Base-by-base conservation (phyloP, 1,140 invertebrate species). In the Melitaea cinxia region DNA sequence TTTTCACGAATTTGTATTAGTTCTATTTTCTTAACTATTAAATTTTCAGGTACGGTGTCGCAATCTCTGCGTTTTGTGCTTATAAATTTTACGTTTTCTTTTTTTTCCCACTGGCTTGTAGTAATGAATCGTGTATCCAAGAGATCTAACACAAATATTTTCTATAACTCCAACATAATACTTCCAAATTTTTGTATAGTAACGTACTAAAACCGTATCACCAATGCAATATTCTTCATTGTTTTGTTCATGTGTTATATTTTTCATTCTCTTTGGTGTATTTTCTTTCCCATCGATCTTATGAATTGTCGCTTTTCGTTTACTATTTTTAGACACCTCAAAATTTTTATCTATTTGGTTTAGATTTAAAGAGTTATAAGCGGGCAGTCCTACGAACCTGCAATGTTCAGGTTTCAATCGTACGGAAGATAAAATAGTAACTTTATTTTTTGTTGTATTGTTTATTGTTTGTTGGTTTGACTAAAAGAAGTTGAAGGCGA, bases 11-110 rank as follows among this genome's bases (percentile, higher is more conserved):
- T 58, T 6, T 58, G 56, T 7, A 58, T 14, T 15, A 58, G 28
- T 58, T 23, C 21, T 58, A 58, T 58, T 24, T 26, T 24, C 15
- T 58, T 58, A 28, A 58, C 56, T 39, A 57, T 37, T 37, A 58
- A 47, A 19, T 58, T 58, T 23, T 58, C 56, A 4, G 56, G 56
- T 45, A 58, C 56, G 14, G 15, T 17, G 47, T 58, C 56, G 15
- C 30, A 23, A 47, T 58, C 56, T 30, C 47, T 58, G 33, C 15
- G 15, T n/a, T 58, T 58, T 4, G 56, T 39, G 33, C 45, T 30
- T 30, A 58, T 17, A 58, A 58, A 58, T 24, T 57, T 24, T 14
- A 57, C 4, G 39, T 57, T 35, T 45, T 49, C 23, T 49, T 24
- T 49, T n/a, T n/a, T 49, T 49, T 7, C 19, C 45, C 21, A 23